Conservation (phyloP, 2,113 vertebrate genomes). For the Arenaria interpres region DNA sequence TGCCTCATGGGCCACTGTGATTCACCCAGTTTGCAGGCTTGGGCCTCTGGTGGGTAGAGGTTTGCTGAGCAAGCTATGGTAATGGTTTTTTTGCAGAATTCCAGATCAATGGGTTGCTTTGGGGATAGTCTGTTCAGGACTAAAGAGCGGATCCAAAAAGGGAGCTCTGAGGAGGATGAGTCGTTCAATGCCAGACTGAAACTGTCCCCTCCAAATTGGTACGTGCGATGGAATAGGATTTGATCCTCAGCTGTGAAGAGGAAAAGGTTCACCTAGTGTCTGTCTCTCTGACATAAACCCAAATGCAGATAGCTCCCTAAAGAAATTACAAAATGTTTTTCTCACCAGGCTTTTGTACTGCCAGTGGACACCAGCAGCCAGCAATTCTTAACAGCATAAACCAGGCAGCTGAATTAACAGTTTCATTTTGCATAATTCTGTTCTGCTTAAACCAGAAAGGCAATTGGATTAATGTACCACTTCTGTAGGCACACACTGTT, state of each 20-base stretch:
- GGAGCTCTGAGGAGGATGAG: background rate
- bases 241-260: background rate
- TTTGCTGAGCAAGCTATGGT: background rate
- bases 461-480: background rate
- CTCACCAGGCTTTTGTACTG: background rate
- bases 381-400: background rate
- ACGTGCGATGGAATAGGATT: background rate
- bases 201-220: background rate
- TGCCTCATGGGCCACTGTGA: background rate
- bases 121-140: background rate
- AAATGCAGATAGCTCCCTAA: background rate
- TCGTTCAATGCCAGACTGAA: background rate
- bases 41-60: background rate
- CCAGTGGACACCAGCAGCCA: background rate
- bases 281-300: background rate
- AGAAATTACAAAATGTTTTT: background rate
- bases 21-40: background rate
- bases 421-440: slow-evolving; percentile 19
- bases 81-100: background rate
- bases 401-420: background rate
- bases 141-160: background rate
- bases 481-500: background rate
- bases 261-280: background rate
- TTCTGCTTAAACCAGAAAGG: background rate
- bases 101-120: background rate